Conservation (phyloP, 1,140 invertebrate species). For the Meloidogyne chitwoodi region DNA sequence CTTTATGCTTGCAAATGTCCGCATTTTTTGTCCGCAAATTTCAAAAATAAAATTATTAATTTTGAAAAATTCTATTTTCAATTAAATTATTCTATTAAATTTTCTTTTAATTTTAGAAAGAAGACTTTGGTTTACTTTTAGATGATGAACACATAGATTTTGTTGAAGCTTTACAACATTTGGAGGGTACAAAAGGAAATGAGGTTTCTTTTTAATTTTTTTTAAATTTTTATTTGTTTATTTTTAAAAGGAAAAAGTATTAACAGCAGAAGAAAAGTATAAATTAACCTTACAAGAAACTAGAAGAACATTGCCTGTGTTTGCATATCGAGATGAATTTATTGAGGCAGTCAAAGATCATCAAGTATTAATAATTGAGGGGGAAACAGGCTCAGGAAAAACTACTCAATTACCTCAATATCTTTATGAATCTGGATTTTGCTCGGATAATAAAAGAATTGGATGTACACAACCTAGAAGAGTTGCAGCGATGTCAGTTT, state of each 20-base stretch:
- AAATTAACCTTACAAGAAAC: conserved; percentile 84
- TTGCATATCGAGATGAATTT: conserved; percentile 81
- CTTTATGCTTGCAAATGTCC: too few species aligned
- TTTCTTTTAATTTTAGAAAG: conserved; percentile 60
- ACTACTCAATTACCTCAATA: conserved; percentile 99
- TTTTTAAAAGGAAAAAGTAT: conserved; percentile 25
- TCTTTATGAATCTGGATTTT: conserved; percentile 75
- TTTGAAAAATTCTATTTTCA: background rate
- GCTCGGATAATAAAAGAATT: conserved; percentile 72
- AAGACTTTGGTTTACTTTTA: conserved; percentile 84
- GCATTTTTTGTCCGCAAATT: too few species aligned
- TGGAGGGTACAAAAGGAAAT: conserved; percentile 69
- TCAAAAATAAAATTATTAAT: too few species aligned
- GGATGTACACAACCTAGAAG: conserved; percentile 74
- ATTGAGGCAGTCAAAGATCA: conserved; percentile 80
- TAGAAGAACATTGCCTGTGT: conserved; percentile 86
- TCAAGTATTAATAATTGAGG: conserved; percentile 92
- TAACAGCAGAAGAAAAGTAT: conserved; percentile 64
- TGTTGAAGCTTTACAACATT: conserved; percentile 83
- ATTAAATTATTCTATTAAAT: too few species aligned
- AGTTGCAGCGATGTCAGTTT: conserved; percentile 77
- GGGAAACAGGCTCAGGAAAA: conserved; percentile 74
- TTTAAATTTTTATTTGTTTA: conserved; percentile 15
- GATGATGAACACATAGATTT: conserved; percentile 93
- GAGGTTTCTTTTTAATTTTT: conserved; percentile 22